Conservation (phyloP, 1,140 invertebrate species). For the Drosophila paulistorum region DNA sequence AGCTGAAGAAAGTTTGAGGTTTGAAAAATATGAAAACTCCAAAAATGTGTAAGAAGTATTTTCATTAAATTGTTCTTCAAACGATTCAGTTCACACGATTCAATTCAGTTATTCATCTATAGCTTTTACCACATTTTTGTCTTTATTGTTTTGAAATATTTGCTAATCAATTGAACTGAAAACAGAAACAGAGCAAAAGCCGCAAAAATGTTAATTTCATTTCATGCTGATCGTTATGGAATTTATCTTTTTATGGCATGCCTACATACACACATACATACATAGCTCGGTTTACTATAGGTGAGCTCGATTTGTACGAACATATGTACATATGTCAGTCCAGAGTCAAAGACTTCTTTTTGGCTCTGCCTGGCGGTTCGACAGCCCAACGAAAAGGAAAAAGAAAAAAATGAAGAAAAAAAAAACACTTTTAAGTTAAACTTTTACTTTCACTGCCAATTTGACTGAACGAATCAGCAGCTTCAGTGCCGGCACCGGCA, state of each 20-base stretch:
- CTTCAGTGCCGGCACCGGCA: slow-evolving; percentile 26
- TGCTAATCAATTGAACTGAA: slow-evolving; percentile 18
- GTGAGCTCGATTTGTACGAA: not conserved
- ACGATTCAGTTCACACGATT: no score
- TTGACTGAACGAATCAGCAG: slow-evolving; percentile 48
- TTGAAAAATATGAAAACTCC: no score
- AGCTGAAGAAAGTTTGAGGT: no score
- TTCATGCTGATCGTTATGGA: slow-evolving; percentile 28
- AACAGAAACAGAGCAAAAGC: not conserved
- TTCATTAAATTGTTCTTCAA: no score
- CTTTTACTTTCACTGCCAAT: slow-evolving; percentile 81
- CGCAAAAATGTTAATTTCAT: slow-evolving; percentile 14
- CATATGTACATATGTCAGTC: not conserved
- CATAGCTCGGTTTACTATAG: not conserved
- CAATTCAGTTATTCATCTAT: not conserved
- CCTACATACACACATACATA: not conserved
- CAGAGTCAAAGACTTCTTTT: slow-evolving; percentile 7
- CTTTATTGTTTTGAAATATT: not conserved
- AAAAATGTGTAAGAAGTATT: no score
- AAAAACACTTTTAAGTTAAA: slow-evolving; percentile 61
- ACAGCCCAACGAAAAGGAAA: slow-evolving; percentile 53
- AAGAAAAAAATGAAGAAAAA: not conserved
- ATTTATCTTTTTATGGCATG: slow-evolving; percentile 41
- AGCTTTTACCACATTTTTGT: slow-evolving; percentile 16
- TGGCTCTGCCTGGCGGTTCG: slow-evolving; percentile 45